These are phyloP conservation scores for Phaedon cochleariae DNA, from an alignment of 2,888 invertebrate species.

Conservation along the genomic window DNA sequence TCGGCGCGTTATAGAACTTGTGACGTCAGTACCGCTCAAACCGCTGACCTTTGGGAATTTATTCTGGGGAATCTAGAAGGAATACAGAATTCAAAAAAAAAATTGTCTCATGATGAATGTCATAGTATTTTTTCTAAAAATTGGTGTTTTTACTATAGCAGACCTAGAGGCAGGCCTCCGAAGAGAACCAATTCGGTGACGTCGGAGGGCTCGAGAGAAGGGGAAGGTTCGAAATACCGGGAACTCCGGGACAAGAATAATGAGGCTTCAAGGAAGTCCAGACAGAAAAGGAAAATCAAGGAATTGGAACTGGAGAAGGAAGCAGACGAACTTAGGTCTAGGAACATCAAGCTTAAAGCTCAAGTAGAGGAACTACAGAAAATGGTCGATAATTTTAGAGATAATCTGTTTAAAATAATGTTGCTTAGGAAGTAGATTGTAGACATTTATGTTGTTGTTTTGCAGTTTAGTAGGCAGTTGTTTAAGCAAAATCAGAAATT, in stretches of 20 bases:
- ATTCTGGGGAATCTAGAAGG: no score
- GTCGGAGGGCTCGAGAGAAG: conserved; percentile 61
- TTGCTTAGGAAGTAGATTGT: conserved; percentile 61
- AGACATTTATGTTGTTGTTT: not conserved
- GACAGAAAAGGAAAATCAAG: conserved; percentile 74
- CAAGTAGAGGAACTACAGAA: conserved; percentile 74
- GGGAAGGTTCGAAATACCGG: conserved; percentile 64
- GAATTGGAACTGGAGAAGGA: conserved; percentile 63
- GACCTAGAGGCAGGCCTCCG: conserved; percentile 65
- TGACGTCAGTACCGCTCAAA: no score
- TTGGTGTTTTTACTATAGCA: no score
- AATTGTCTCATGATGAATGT: no score
- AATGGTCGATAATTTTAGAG: conserved; percentile 72
- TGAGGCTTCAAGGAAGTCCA: conserved; percentile 78
- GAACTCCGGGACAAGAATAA: conserved; percentile 80
- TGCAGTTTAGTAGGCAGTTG: not conserved
- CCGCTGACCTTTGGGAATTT: no score
- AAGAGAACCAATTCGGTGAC: conserved; percentile 61
- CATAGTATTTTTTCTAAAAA: no score
- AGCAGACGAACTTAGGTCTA: conserved; percentile 67
- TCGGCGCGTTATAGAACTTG: no score
- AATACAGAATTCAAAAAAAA: no score
- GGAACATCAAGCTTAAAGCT: conserved; percentile 71
- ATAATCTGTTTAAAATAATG: conserved; percentile 72
- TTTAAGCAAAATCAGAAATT: no score